A percentile compares a stretch with the other conserved stretches of the same genome.
Evolutionary conservation across 2,888 invertebrate genomes (phyloP).

Genomic region (Lamellibrachia columna): DNA sequence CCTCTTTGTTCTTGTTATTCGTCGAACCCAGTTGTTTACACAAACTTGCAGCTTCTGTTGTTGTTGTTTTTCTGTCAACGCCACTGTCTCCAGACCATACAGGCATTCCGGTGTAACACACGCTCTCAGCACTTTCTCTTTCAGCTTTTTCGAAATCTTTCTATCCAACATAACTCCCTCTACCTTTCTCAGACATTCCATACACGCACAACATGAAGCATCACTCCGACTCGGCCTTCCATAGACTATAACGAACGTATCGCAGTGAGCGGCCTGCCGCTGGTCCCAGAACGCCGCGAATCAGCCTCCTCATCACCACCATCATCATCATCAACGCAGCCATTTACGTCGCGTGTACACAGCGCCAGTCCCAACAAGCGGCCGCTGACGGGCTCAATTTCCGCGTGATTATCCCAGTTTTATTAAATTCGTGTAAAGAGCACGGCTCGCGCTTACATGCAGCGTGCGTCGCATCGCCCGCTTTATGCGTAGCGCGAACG

Average conservation of each 20-base stretch:
- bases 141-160: too few species aligned
- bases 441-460: background rate
- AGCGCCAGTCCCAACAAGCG: background rate
- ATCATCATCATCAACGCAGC: background rate
- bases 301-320: background rate
- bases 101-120: too few species aligned
- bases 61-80: too few species aligned
- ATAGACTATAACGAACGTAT: background rate
- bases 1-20: too few species aligned
- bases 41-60: too few species aligned
- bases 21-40: too few species aligned
- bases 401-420: background rate
- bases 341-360: background rate
- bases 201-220: background rate
- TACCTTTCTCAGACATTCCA: background rate
- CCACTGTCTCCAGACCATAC: too few species aligned
- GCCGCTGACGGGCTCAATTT: constrained; percentile 12
- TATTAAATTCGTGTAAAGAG: background rate
- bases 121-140: too few species aligned
- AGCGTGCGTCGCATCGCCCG: background rate
- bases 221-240: background rate
- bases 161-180: too few species aligned
- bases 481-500: background rate
- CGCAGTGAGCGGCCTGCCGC: background rate
- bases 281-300: background rate